Evolutionary conservation across 1,140 invertebrate genomes (phyloP).

Genomic region (Trichoplusia ni): DNA sequence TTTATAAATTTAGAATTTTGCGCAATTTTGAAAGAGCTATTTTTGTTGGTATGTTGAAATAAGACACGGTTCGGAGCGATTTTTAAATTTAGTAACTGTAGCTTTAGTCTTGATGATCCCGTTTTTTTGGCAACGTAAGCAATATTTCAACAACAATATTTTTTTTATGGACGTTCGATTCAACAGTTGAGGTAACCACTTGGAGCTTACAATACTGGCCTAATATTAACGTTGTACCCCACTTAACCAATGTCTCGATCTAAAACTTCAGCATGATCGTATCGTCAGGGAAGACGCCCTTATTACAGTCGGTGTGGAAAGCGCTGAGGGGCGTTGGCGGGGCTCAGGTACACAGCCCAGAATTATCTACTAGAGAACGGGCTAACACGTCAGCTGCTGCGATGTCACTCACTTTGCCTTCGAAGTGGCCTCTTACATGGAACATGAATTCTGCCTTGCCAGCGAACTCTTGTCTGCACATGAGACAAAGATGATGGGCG

Average conservation of each 20-base stretch:
- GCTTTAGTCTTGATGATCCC: too few species aligned
- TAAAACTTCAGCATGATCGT: constrained; percentile 76
- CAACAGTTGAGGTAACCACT: constrained; percentile 3
- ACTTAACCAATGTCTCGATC: constrained; percentile 29
- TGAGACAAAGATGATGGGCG: constrained; percentile 83
- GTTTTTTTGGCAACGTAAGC: too few species aligned
- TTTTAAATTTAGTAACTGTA: too few species aligned
- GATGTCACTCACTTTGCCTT: constrained; percentile 82
- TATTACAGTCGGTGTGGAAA: constrained; percentile 64
- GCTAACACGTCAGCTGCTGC: constrained; percentile 84
- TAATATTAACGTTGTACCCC: constrained; percentile 11
- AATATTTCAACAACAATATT: too few species aligned
- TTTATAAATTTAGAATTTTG: too few species aligned
- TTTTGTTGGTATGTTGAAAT: too few species aligned
- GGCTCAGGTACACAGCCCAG: constrained; percentile 84
- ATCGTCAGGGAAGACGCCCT: constrained; percentile 69
- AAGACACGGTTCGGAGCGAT: too few species aligned
- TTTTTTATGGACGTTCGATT: too few species aligned
- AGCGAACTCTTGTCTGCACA: constrained; percentile 85
- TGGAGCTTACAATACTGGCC: constrained; percentile 11
- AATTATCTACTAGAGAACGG: constrained; percentile 84
- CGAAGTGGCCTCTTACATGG: constrained; percentile 86
- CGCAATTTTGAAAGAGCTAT: too few species aligned
- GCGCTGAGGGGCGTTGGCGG: constrained; percentile 62
- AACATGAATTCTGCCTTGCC: constrained; percentile 87